These are phyloP conservation scores for Ctenicera cuprea DNA, from an alignment of 2,888 invertebrate species.

Conservation along the genomic window DNA sequence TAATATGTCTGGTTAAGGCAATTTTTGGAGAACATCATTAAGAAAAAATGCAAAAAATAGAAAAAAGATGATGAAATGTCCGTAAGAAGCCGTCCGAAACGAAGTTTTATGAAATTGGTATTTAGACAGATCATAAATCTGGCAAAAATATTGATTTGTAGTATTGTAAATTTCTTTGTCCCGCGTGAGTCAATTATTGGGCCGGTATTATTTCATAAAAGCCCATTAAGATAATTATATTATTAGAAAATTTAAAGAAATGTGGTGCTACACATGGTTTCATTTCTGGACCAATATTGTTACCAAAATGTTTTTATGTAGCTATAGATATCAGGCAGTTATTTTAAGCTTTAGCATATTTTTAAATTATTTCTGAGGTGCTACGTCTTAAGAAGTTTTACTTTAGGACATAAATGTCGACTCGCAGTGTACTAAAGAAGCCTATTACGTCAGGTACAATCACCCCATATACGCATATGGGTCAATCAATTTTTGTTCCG, in stretches of 20 bases:
- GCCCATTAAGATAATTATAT: no score
- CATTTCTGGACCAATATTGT: no score
- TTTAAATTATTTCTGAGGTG: no score
- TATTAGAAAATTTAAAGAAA: no score
- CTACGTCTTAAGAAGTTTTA: no score
- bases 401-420: no score
- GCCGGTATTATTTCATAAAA: no score
- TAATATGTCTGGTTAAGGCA: not conserved
- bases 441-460: constrained; percentile 23
- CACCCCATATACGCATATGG: constrained; percentile 32
- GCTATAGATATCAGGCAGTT: no score
- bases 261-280: no score
- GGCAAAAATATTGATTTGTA: not conserved
- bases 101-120: not conserved
- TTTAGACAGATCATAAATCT: not conserved
- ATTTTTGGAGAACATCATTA: constrained; percentile 8
- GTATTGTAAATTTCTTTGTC: not conserved
- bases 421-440: not conserved
- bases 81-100: not conserved
- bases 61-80: not conserved
- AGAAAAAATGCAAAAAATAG: not conserved
- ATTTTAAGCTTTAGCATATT: no score
- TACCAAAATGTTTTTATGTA: no score
- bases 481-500: constrained; percentile 45
- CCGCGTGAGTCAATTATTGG: no score